Percentiles rank a stretch among this genome's conserved stretches.
Evolutionary conservation across 2,797 vertebrate species (phyloP).

Genomic region (Diceros bicornis): DNA sequence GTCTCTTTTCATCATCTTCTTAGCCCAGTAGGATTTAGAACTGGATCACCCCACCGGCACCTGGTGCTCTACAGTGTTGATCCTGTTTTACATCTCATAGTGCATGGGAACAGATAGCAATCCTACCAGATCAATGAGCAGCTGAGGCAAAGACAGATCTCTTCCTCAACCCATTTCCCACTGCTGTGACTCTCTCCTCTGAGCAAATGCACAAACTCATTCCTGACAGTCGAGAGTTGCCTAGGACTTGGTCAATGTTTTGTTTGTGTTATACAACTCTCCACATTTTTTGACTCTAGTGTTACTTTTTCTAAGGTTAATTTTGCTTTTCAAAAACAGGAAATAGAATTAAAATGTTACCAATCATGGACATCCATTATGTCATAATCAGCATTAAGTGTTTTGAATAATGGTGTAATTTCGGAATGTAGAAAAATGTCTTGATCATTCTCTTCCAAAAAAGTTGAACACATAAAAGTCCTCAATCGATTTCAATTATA

Average conservation of each 20-base stretch:
- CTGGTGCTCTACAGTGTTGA: not conserved
- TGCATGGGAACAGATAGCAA: not conserved
- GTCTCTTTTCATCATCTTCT: not conserved
- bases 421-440: not conserved
- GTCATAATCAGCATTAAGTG: not conserved
- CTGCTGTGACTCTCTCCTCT: not conserved
- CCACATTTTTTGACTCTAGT: not conserved
- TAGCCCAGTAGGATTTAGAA: not conserved
- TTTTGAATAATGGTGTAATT: not conserved
- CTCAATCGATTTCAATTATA: not conserved
- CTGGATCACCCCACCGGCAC: too few relatives aligned
- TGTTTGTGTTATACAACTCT: not conserved
- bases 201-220: not conserved
- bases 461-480: not conserved
- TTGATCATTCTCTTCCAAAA: not conserved
- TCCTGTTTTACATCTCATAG: not conserved
- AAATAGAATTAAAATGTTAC: not conserved
- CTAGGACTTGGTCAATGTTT: not conserved
- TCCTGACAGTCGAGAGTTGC: not conserved
- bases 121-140: too few relatives aligned
- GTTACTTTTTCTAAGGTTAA: not conserved
- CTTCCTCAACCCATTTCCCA: not conserved
- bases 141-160: not conserved
- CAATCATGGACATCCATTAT: not conserved
- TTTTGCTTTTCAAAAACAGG: conserved; percentile 13